These are phyloP conservation scores for Nesoenas mayeri DNA, from an alignment of 2,113 vertebrate species.

Conservation along the genomic window DNA sequence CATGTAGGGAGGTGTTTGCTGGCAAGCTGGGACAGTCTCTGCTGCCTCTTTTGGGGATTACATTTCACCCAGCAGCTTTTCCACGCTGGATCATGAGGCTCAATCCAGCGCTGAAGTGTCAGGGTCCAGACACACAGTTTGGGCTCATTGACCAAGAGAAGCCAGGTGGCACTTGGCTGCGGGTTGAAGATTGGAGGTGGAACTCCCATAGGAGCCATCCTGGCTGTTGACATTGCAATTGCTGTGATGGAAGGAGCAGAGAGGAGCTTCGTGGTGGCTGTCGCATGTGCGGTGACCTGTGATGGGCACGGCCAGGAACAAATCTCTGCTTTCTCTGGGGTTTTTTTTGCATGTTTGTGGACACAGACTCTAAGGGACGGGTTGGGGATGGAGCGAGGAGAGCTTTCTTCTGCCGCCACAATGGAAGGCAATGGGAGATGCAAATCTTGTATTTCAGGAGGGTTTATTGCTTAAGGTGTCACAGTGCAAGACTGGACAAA, in stretches of 20 bases:
- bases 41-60: rapidly evolving
- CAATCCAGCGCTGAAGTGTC: neutral
- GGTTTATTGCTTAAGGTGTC: neutral
- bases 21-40: neutral
- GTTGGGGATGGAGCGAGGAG: rapidly evolving
- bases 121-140: rapidly evolving
- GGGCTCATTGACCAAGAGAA: neutral
- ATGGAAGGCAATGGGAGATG: neutral
- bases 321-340: neutral
- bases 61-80: neutral
- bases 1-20: rapidly evolving
- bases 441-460: neutral
- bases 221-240: neutral
- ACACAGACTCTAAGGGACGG: neutral
- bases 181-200: neutral
- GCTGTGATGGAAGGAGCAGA: rapidly evolving
- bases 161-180: neutral
- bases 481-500: neutral
- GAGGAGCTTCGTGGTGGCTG: neutral
- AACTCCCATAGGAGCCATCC: neutral
- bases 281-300: neutral
- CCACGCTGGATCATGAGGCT: neutral
- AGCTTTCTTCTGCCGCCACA: neutral
- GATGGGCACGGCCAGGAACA: neutral
- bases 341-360: neutral